Evolutionary conservation across 2,113 vertebrate genomes (phyloP).

Genomic region (Barbus barbus): DNA sequence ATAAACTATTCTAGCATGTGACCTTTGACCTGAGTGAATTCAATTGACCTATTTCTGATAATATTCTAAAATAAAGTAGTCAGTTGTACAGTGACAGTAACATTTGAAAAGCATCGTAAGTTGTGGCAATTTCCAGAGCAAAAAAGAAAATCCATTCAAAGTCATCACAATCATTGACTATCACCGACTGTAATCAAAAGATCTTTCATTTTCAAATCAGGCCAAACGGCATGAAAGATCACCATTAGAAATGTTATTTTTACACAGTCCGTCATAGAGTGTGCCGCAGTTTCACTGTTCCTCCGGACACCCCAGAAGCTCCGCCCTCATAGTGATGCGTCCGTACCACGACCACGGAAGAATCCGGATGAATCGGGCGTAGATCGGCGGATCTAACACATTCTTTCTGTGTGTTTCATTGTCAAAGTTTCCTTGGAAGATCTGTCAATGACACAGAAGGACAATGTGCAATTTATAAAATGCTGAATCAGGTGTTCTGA

Average conservation of each 20-base stretch:
- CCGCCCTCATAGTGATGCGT: conserved; percentile 83
- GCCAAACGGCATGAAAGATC: background rate
- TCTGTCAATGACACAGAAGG: conserved; percentile 63
- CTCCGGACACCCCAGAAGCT: conserved; percentile 82
- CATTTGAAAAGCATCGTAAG: background rate
- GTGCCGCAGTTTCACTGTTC: conserved; percentile 72
- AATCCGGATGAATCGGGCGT: conserved; percentile 79
- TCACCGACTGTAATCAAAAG: conserved; percentile 15
- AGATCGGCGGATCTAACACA: conserved; percentile 82
- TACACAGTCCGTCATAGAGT: conserved; percentile 17
- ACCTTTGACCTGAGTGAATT: conserved; percentile 13
- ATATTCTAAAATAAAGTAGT: background rate
- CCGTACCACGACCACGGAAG: conserved; percentile 88
- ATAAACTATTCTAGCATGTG: conserved; percentile 1
- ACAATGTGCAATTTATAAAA: background rate
- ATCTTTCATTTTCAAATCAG: background rate
- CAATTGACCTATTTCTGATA: background rate
- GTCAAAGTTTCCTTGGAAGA: conserved; percentile 89
- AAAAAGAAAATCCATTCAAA: conserved; percentile 13
- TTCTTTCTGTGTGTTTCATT: conserved; percentile 89
- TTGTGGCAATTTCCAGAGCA: background rate
- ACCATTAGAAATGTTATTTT: background rate
- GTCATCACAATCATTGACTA: background rate
- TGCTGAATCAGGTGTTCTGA: background rate
- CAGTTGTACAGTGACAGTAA: background rate